phyloP scores from a whole-genome alignment of 2,113 vertebrate species.

The Caracal caracal region DNA sequence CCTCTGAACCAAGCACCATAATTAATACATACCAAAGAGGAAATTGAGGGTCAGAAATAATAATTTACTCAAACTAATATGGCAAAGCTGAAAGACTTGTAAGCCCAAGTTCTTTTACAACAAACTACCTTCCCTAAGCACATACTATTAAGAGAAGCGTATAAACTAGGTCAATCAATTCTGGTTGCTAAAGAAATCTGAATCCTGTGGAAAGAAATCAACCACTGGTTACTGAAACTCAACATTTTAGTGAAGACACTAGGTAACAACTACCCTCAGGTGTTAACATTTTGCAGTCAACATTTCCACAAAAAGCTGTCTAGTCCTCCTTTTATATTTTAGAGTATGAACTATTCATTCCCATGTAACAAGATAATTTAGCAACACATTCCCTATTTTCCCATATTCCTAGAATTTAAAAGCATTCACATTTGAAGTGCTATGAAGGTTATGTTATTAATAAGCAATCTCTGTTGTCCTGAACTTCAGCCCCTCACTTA shows the following conservation, averaged over 20 bases:
- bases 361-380: not conserved
- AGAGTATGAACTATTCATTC: not conserved
- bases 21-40: not conserved
- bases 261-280: conserved; percentile 9
- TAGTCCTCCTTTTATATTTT: not conserved
- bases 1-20: not conserved
- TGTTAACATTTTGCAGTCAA: not conserved
- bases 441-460: not conserved
- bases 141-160: not conserved
- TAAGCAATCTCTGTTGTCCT: not conserved
- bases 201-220: not conserved
- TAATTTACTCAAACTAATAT: not conserved
- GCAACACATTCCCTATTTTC: not conserved
- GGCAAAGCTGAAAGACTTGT: not conserved
- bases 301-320: not conserved
- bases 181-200: not conserved
- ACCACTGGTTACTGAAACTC: not conserved
- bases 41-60: not conserved
- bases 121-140: not conserved
- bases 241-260: not conserved
- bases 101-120: not conserved
- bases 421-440: not conserved
- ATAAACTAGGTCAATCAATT: not conserved
- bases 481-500: not conserved
- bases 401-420: not conserved